Evolutionary conservation across 1,140 invertebrate species (phyloP).

Genomic region (Microplitis demolitor): DNA sequence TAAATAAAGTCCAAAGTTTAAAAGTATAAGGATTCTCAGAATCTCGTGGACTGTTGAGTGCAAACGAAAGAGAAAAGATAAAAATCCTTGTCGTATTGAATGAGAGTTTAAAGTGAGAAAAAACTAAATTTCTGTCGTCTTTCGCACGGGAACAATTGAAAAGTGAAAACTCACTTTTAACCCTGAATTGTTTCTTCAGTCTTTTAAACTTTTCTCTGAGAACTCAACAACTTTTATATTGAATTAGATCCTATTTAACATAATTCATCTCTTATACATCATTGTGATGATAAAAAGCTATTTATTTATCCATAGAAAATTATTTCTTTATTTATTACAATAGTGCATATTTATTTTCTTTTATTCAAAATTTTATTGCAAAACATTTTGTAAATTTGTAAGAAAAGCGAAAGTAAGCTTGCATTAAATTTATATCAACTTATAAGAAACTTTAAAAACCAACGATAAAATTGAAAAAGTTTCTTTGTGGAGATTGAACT

Average conservation of each 20-base stretch:
- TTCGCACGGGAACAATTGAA: not conserved
- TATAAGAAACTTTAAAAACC: not conserved
- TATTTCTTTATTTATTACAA: not conserved
- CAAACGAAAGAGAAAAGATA: not conserved
- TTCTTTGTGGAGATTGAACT: not conserved
- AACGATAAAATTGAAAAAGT: conserved; percentile 7
- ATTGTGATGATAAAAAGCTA: not conserved
- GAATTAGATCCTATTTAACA: not conserved
- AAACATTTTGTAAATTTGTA: not conserved
- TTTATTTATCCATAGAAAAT: not conserved
- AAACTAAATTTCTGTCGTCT: not conserved
- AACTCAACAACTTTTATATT: not conserved
- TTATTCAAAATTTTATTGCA: not conserved
- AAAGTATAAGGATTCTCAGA: too few relatives aligned
- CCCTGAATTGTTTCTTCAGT: conserved; percentile 5
- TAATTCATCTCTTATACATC: not conserved
- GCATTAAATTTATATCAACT: not conserved
- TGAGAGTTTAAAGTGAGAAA: not conserved
- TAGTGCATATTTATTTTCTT: not conserved
- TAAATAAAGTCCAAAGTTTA: too few relatives aligned
- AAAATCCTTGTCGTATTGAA: not conserved
- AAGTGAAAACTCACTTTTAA: conserved; percentile 6
- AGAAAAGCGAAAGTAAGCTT: conserved; percentile 1
- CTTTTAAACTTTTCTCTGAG: not conserved
- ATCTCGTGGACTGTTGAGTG: too few relatives aligned